Conservation (phyloP, 2,888 invertebrate species). For the Notodonta dromedarius region DNA sequence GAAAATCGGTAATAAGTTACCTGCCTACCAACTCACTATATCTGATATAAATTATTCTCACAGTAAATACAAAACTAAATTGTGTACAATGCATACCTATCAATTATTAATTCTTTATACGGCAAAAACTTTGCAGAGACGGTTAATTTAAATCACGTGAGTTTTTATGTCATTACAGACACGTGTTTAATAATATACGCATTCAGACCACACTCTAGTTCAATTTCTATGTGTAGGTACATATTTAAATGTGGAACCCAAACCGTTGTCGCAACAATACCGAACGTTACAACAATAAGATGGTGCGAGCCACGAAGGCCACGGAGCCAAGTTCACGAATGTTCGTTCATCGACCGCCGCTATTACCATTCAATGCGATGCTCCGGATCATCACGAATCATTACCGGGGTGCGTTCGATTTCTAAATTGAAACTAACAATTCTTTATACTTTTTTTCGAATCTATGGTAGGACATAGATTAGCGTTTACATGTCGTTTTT, state of each 20-base stretch:
- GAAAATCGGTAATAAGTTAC: too few species aligned
- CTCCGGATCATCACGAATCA: conserved; percentile 36
- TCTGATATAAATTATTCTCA: not conserved
- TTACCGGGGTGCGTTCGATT: conserved; percentile 42
- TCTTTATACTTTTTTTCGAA: conserved; percentile 17
- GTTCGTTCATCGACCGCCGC: conserved; percentile 78
- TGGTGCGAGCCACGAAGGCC: conserved; percentile 67
- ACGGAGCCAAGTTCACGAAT: conserved; percentile 73
- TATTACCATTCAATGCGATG: conserved; percentile 73
- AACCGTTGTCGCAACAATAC: conserved; percentile 46
- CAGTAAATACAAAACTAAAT: not conserved
- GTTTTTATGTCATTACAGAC: not conserved
- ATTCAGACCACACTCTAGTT: not conserved
- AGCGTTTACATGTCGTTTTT: too few species aligned
- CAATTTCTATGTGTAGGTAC: conserved; percentile 16
- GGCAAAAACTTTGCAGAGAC: too few species aligned
- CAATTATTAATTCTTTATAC: too few species aligned
- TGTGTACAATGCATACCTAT: not conserved
- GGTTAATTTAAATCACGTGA: too few species aligned
- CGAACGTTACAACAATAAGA: conserved; percentile 56
- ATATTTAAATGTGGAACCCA: conserved; percentile 22
- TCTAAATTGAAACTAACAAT: conserved; percentile 41
- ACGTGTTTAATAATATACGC: not conserved
- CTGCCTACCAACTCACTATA: not conserved
- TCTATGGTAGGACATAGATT: conserved; percentile 3